Base-by-base conservation (phyloP, 2,113 vertebrate species). In the Helogale parvula region DNA sequence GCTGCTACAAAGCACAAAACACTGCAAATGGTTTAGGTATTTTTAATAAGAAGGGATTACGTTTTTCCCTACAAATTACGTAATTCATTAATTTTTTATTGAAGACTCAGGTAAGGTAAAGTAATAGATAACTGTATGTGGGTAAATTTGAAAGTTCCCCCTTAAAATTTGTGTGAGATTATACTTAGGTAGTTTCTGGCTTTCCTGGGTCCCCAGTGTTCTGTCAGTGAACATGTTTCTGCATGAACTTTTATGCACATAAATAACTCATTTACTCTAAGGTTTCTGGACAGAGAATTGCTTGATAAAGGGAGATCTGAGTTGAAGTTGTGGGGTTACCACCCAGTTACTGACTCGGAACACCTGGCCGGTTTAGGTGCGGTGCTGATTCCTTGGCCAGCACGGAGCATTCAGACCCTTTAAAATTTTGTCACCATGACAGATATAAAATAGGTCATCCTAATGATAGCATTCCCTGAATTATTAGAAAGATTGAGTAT, bases 121-220 rank as follows among this genome's bases (percentile, higher is more conserved):
- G 29, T 45, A 77, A 69, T 69, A 63, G 17, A 33, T 77, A 63
- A 88, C 47, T 82, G 10, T 81, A 31, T 52, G 3, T 45, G 45
- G 25, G 5, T 93, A 66, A 80, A 72, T 15, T 60, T 86, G 65
- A 66, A 79, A 92, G 33, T 76, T 77, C 13, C 23, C 23, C 38
- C 33, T 72, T 52, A 11, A 8, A 15, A 96, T 33, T 76, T 35
- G 25, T 15, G 25, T 76, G 38, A 63, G 38, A 87, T 25, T 33
- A 16, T 29, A 13, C 17, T 84, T 79, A 50, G 15, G 10, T 82
- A 87, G 52, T 92, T 94, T 74, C 54, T 88, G 19, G 7, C 19
- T 80, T 90, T 90, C 41, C 68, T 94, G 89, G 80, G 47, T 90
- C 86, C 21, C 25, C 76, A 95, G 15, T 80, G 21, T 85, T 89